A percentile compares a stretch with the other conserved stretches of the same genome.
Conservation (phyloP, 2,797 vertebrate species). For the Urocyon cinereoargenteus region DNA sequence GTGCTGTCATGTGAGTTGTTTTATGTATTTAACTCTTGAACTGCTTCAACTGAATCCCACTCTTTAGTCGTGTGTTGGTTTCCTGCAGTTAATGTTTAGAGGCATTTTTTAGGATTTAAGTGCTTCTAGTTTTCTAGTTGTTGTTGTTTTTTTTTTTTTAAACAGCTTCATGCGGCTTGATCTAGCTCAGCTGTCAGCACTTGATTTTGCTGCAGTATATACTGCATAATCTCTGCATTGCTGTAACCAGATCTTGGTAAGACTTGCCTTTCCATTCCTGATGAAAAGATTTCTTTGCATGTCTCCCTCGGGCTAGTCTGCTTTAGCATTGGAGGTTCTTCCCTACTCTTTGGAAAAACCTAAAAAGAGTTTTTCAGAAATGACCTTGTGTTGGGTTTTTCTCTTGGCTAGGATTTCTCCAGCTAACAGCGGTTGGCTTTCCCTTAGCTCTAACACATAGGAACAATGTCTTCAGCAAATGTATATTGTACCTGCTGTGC, state of each 20-base stretch:
- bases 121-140: neutral
- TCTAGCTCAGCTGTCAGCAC: slow-evolving; percentile 40
- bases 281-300: slow-evolving; percentile 21
- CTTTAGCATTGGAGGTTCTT: slow-evolving; percentile 24
- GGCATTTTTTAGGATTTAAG: slow-evolving; percentile 33
- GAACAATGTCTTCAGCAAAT: slow-evolving; percentile 32
- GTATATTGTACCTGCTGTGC: neutral
- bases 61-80: slow-evolving; percentile 9
- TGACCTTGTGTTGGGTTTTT: slow-evolving; percentile 22
- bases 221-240: slow-evolving; percentile 50
- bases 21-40: slow-evolving; percentile 37
- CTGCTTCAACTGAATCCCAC: neutral
- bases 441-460: neutral
- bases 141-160: neutral
- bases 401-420: slow-evolving; percentile 38
- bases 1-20: slow-evolving; percentile 29
- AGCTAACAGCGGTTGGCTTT: neutral
- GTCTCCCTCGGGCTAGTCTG: neutral
- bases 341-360: neutral
- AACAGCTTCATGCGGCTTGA: neutral
- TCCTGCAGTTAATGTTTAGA: neutral
- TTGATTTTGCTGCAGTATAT: slow-evolving; percentile 83
- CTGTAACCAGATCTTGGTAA: slow-evolving; percentile 66
- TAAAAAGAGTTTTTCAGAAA: neutral
- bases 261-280: neutral